Evolutionary conservation across 2,113 vertebrate genomes (phyloP).

Genomic region (Micromys minutus): DNA sequence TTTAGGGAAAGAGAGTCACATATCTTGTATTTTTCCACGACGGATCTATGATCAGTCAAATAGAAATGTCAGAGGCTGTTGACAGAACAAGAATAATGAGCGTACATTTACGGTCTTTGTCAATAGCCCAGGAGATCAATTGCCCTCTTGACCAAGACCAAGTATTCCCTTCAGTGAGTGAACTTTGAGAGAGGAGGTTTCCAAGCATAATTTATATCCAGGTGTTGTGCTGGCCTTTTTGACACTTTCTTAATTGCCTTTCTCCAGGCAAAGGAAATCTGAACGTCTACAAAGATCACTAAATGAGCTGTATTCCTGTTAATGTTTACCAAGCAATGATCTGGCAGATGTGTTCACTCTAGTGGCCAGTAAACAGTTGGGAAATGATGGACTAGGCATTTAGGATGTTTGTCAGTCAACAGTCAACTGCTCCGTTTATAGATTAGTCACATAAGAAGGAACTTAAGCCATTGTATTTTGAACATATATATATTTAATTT

Average conservation of each 20-base stretch:
- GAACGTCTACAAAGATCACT: conserved; percentile 45
- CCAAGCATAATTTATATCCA: conserved; percentile 50
- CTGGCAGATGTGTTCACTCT: conserved; percentile 21
- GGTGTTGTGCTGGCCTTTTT: conserved; percentile 46
- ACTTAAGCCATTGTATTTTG: neutral
- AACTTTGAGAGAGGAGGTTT: conserved; percentile 55
- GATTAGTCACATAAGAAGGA: conserved; percentile 16
- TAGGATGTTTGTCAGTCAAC: conserved; percentile 27
- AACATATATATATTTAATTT: neutral
- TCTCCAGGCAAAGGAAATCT: conserved; percentile 52
- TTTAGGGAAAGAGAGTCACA: conserved; percentile 40
- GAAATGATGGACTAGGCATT: neutral
- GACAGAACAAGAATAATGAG: conserved; percentile 75
- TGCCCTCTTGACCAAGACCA: conserved; percentile 43
- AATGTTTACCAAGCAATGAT: conserved; percentile 60
- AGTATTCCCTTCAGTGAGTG: conserved; percentile 44
- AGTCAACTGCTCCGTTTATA: neutral
- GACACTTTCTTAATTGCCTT: conserved; percentile 52
- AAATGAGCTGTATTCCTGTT: conserved; percentile 15
- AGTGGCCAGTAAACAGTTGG: neutral
- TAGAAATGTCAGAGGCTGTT: conserved; percentile 63
- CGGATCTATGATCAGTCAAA: conserved; percentile 43
- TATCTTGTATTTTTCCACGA: conserved; percentile 7
- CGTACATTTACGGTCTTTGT: conserved; percentile 63
- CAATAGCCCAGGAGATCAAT: conserved; percentile 52